A percentile compares a stretch with the other conserved stretches of the same genome.
Conservation (phyloP, 2,797 vertebrate genomes). For the Diplodus sargus region DNA sequence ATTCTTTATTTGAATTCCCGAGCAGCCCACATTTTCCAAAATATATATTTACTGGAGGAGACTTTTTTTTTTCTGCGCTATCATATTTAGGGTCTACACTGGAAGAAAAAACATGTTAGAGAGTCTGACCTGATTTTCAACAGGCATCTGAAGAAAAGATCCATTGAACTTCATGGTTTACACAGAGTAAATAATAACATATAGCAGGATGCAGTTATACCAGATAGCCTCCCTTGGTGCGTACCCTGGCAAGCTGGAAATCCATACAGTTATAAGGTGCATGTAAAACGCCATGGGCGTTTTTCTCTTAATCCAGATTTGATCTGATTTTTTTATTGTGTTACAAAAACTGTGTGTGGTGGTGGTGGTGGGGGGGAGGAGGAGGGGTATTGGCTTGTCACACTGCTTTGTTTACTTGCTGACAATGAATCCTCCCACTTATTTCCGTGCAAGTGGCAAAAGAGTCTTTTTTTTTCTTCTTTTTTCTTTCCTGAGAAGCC, state of each 20-base stretch:
- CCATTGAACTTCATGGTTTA: conserved; percentile 21
- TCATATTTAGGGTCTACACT: background rate
- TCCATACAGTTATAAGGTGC: conserved; percentile 37
- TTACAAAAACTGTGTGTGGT: conserved; percentile 46
- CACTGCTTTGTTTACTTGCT: conserved; percentile 73
- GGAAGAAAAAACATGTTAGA: conserved; percentile 6
- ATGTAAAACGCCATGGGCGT: conserved; percentile 53
- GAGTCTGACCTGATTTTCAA: conserved; percentile 40
- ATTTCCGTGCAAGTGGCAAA: conserved; percentile 57
- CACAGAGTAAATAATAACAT: conserved; percentile 33
- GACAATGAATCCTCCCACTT: conserved; percentile 78
- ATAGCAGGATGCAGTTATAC: conserved; percentile 33
- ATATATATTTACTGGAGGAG: background rate
- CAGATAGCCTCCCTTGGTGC: conserved; percentile 37
- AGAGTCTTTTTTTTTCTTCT: conserved; percentile 23
- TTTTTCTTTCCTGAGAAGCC: conserved; percentile 37
- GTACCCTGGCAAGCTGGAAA: conserved; percentile 26
- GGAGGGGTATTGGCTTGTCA: conserved; percentile 65
- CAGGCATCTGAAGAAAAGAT: conserved; percentile 35
- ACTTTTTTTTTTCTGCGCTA: conserved; percentile 15
- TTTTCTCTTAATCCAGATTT: conserved; percentile 71
- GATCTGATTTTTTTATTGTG: conserved; percentile 69
- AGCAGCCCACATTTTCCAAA: background rate
- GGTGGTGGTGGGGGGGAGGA: conserved; percentile 14
- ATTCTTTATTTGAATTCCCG: background rate